Evolutionary conservation across 2,888 invertebrate species (phyloP).

Genomic region (Corythucha ciliata): DNA sequence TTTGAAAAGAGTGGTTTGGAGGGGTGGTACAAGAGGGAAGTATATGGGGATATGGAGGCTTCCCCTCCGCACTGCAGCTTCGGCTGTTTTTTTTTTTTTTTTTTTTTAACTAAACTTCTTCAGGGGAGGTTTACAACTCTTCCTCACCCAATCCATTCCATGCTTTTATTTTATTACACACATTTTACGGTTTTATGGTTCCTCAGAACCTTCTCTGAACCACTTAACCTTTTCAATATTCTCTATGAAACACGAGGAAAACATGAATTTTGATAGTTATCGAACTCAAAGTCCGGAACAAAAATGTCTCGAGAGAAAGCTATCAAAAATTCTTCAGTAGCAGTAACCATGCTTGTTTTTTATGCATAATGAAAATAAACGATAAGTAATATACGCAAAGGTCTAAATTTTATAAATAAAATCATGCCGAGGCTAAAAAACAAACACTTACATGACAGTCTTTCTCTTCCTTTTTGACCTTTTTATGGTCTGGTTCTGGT

Average conservation of each 20-base stretch:
- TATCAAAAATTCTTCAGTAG: neutral
- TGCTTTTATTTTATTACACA: too few relatives aligned
- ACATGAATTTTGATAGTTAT: constrained; percentile 1
- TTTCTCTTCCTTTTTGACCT: constrained; percentile 63
- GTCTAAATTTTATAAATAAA: too few relatives aligned
- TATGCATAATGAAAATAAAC: too few relatives aligned
- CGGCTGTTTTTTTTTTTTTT: too few relatives aligned
- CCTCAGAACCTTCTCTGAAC: neutral
- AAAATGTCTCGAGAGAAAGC: too few relatives aligned
- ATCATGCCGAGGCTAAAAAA: constrained; percentile 10
- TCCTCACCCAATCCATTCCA: too few relatives aligned
- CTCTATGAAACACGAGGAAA: constrained; percentile 9
- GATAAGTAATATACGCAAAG: too few relatives aligned
- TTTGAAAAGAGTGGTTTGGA: neutral
- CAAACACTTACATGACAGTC: constrained; percentile 62
- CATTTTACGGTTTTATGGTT: too few relatives aligned
- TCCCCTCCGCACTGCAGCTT: constrained; percentile 8
- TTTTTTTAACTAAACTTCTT: constrained; percentile 17
- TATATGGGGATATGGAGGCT: neutral
- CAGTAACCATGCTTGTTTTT: too few relatives aligned
- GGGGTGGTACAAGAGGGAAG: neutral
- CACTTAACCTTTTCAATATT: constrained; percentile 21
- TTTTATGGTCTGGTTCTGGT: constrained; percentile 61
- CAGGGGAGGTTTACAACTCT: constrained; percentile 15
- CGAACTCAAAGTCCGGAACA: too few relatives aligned